These are phyloP conservation scores for Porites lutea DNA, from an alignment of 64 coral and sea anemone species.

Conservation along the genomic window DNA sequence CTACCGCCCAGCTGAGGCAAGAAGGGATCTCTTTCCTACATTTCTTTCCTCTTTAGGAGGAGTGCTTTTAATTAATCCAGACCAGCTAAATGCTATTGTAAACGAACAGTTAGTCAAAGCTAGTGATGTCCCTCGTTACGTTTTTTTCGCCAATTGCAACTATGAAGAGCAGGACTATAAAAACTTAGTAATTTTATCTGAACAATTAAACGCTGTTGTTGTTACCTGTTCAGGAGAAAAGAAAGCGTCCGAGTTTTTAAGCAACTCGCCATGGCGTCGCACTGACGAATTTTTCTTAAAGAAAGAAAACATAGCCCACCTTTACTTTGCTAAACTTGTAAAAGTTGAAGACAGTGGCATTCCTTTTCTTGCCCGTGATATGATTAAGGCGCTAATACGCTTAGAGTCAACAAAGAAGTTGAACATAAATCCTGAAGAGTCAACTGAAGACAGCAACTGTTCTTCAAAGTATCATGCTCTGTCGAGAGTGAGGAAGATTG, in stretches of 20 bases:
- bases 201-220: background rate
- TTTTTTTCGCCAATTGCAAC: background rate
- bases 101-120: background rate
- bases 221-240: background rate
- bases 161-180: background rate
- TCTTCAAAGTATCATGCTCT: too few relatives aligned
- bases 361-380: background rate
- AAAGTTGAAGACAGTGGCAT: background rate
- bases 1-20: background rate
- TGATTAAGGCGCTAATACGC: background rate
- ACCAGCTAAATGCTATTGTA: background rate
- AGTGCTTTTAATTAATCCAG: background rate
- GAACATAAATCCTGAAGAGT: too few relatives aligned
- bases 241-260: background rate
- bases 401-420: too few relatives aligned
- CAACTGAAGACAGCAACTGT: too few relatives aligned
- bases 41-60: background rate
- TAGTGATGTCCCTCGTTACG: background rate
- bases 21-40: background rate
- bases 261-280: background rate
- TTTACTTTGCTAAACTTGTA: background rate
- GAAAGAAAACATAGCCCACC: background rate
- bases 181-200: background rate
- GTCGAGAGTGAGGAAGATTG: too few relatives aligned
- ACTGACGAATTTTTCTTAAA: background rate